Evolutionary conservation across 2,113 vertebrate species (phyloP).

Genomic region (Gobius niger): DNA sequence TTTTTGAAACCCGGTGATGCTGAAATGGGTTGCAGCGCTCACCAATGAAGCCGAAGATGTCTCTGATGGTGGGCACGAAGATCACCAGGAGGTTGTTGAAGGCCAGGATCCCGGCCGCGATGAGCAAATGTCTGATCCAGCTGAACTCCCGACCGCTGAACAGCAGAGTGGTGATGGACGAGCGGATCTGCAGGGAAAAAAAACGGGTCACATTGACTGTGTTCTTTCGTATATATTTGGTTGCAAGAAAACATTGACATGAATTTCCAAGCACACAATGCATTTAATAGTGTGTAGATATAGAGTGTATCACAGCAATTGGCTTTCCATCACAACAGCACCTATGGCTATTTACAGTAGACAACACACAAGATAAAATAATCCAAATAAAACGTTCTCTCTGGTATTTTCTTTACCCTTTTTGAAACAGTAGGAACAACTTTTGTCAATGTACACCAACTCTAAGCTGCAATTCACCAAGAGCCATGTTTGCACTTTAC

Average conservation of each 20-base stretch:
- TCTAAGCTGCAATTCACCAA: background rate
- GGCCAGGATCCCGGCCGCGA: conserved; percentile 82
- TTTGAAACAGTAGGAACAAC: no score
- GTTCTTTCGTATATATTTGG: background rate
- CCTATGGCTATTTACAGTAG: background rate
- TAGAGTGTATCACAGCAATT: background rate
- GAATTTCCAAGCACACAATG: background rate
- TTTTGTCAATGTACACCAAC: background rate
- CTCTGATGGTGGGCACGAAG: conserved; percentile 94
- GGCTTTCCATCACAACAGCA: background rate
- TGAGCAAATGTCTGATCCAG: conserved; percentile 89
- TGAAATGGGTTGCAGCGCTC: conserved; percentile 47
- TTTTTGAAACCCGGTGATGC: no score
- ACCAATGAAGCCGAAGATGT: conserved; percentile 99
- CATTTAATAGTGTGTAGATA: background rate
- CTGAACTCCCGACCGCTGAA: conserved; percentile 91
- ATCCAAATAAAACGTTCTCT: no score
- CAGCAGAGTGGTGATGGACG: conserved; percentile 86
- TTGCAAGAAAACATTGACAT: background rate
- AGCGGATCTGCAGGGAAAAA: conserved; percentile 83
- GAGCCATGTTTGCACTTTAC: background rate
- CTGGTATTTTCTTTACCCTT: no score
- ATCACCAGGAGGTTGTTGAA: conserved; percentile 93
- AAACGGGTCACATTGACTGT: conserved; percentile 3
- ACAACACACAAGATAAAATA: background rate